phyloP scores from a whole-genome alignment of 2,797 vertebrate species.

The Semaprochilodus insignis region DNA sequence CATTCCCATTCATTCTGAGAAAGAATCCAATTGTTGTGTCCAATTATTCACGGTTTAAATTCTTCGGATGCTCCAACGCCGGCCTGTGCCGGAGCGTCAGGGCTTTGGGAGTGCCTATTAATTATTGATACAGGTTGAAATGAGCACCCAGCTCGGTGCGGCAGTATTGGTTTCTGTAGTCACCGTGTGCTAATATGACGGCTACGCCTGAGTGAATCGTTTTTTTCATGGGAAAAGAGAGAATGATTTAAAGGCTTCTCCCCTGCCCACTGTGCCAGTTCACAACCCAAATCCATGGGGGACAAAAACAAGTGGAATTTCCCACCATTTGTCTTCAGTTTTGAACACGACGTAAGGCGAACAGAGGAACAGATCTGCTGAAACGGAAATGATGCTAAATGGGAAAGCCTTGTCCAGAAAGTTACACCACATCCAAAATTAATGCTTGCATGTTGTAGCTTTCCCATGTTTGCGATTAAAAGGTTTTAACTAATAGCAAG shows the following conservation, averaged over 20 bases:
- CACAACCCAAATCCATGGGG: background rate
- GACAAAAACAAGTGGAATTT: background rate
- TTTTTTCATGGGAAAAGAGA: conserved; percentile 18
- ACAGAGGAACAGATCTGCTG: background rate
- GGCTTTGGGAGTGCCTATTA: conserved; percentile 30
- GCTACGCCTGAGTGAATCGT: conserved; percentile 27
- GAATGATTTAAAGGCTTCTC: conserved; percentile 36
- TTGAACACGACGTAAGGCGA: background rate
- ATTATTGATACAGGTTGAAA: conserved; percentile 42
- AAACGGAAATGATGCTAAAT: background rate
- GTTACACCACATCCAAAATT: background rate
- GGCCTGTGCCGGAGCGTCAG: background rate
- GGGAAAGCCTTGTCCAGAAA: background rate
- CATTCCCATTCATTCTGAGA: background rate
- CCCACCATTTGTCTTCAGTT: background rate
- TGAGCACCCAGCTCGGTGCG: conserved; percentile 17
- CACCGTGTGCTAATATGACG: conserved; percentile 37
- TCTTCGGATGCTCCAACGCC: background rate
- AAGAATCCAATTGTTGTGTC: background rate
- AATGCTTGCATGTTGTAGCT: background rate
- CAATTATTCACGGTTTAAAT: conserved; percentile 12
- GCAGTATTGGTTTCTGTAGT: conserved; percentile 41
- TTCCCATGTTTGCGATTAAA: background rate
- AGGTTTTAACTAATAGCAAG: background rate
- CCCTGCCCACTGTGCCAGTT: conserved; percentile 11